A percentile compares a stretch with the other conserved stretches of the same genome.
Conservation (phyloP, 2,888 invertebrate species). For the Scelioninae gen. 2 region DNA sequence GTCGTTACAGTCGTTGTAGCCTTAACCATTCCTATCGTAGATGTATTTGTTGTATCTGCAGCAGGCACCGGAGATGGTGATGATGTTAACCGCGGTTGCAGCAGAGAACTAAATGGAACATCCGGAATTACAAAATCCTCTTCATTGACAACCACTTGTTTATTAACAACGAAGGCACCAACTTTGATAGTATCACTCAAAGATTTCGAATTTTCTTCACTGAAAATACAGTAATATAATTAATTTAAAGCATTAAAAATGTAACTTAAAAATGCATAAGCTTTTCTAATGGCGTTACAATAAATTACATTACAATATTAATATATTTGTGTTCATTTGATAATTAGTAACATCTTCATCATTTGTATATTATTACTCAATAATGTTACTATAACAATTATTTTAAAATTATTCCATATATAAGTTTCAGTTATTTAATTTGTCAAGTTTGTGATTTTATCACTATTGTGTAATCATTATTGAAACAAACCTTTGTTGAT, state of each 20-base stretch:
- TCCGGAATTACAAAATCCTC: conserved; percentile 78
- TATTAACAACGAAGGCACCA: conserved; percentile 85
- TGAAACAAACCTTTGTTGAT: conserved; percentile 77
- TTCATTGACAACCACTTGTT: conserved; percentile 78
- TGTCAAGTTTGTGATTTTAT: no score
- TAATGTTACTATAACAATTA: no score
- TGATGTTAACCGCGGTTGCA: conserved; percentile 74
- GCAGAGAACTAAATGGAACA: conserved; percentile 81
- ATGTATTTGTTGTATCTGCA: conserved; percentile 59
- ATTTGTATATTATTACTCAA: no score
- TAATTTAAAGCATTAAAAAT: no score
- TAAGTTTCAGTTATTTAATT: no score
- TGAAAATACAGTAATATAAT: conserved; percentile 71
- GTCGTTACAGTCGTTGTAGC: conserved; percentile 45
- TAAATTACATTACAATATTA: no score
- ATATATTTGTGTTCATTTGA: no score
- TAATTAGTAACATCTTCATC: no score
- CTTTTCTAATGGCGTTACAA: no score
- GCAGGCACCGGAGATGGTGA: conserved; percentile 67
- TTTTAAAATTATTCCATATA: no score
- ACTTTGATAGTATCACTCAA: conserved; percentile 84
- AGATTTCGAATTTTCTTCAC: conserved; percentile 82
- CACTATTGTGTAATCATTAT: no score
- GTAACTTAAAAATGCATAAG: no score
- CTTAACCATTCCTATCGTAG: conserved; percentile 42